A percentile compares a stretch with the other conserved stretches of the same genome.
Evolutionary conservation across 2,888 invertebrate species (phyloP).

Genomic region (Metacarcinus magister): DNA sequence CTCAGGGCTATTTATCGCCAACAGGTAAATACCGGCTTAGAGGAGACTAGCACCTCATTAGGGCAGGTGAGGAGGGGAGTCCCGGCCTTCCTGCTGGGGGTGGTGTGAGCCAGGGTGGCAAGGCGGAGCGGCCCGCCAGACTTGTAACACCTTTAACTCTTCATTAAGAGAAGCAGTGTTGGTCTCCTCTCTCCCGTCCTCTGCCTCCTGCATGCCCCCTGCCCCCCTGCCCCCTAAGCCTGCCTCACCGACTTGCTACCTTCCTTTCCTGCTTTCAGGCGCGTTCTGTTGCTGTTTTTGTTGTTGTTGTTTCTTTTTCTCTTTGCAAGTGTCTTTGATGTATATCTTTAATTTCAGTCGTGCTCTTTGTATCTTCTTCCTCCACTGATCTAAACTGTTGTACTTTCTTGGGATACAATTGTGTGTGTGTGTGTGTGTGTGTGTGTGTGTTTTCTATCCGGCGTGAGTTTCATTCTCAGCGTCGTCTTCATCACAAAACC

Average conservation of each 20-base stretch:
- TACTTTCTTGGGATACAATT: too few relatives aligned
- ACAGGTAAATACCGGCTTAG: constrained; percentile 26
- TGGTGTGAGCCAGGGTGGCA: not conserved
- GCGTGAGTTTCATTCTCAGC: too few relatives aligned
- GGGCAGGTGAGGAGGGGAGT: not conserved
- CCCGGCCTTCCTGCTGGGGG: constrained; percentile 15
- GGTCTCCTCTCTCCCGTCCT: not conserved
- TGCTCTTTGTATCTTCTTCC: not conserved
- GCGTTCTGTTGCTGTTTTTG: not conserved
- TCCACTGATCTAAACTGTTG: too few relatives aligned
- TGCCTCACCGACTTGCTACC: not conserved
- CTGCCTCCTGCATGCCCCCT: not conserved
- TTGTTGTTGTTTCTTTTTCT: not conserved
- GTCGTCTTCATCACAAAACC: too few relatives aligned
- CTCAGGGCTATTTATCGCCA: constrained; percentile 26
- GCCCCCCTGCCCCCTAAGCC: not conserved
- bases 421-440: too few relatives aligned
- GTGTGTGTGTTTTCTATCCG: too few relatives aligned
- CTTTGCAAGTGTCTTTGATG: constrained; percentile 17
- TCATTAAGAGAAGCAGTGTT: constrained; percentile 26
- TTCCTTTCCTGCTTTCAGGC: not conserved
- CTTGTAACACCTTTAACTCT: constrained; percentile 26
- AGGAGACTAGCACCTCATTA: constrained; percentile 26
- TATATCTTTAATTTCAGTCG: not conserved
- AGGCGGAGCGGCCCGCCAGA: not conserved